These are phyloP conservation scores for Subacronicta megacephala DNA, from an alignment of 2,888 invertebrate species.

Conservation along the genomic window DNA sequence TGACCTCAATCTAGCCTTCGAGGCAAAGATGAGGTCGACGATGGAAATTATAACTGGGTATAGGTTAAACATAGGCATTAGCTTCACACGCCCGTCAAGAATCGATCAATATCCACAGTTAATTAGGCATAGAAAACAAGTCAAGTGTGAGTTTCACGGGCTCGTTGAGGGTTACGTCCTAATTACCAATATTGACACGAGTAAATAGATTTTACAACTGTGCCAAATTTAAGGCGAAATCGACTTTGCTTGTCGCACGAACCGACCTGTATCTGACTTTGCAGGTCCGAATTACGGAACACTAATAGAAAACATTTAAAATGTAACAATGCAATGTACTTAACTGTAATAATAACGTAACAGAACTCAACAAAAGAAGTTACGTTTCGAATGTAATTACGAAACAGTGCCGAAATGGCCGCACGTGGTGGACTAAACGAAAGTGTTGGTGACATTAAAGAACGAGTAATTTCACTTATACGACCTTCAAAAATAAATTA, in stretches of 20 bases:
- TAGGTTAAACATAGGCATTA: background rate
- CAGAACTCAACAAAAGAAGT: slow-evolving; percentile 57
- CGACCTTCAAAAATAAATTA: slow-evolving; percentile 61
- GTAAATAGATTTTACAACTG: too few species aligned
- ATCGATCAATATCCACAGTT: slow-evolving; percentile 40
- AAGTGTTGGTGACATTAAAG: slow-evolving; percentile 68
- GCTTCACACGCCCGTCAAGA: background rate
- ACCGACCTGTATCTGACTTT: too few species aligned
- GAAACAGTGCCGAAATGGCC: slow-evolving; percentile 48
- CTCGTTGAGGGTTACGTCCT: too few species aligned
- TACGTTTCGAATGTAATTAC: slow-evolving; percentile 55
- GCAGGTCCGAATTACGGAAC: background rate
- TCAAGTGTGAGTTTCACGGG: too few species aligned
- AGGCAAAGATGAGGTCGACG: too few species aligned
- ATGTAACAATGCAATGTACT: slow-evolving; percentile 45
- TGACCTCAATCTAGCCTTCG: too few species aligned
- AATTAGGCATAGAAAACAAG: too few species aligned
- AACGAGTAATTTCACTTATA: slow-evolving; percentile 67
- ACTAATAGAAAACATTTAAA: slow-evolving; percentile 20
- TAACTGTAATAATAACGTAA: slow-evolving; percentile 60
- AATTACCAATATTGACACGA: too few species aligned
- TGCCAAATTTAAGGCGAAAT: too few species aligned
- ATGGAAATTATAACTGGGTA: too few species aligned
- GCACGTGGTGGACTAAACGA: slow-evolving; percentile 61
- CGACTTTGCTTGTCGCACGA: too few species aligned